Evolutionary conservation across 2,797 vertebrate genomes (phyloP).

Genomic region (Pangasius mekongensis): DNA sequence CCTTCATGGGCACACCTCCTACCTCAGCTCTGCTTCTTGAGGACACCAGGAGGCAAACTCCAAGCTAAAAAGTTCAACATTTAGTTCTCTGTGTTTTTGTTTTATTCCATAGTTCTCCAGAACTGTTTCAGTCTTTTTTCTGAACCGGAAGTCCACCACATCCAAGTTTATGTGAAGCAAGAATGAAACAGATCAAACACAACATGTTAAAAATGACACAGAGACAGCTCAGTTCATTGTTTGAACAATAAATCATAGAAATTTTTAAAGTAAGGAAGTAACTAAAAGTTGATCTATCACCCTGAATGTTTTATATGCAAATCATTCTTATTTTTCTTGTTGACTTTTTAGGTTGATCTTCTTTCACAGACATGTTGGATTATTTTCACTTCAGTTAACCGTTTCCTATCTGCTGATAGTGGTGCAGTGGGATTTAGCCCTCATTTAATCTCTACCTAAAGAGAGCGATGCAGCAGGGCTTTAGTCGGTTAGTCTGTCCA

Average conservation of each 20-base stretch:
- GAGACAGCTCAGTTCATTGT: no score
- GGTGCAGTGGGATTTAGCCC: not conserved
- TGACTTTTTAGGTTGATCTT: not conserved
- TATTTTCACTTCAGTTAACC: not conserved
- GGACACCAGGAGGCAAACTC: not conserved
- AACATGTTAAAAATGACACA: not conserved
- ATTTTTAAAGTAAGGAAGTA: not conserved
- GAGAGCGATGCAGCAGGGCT: not conserved
- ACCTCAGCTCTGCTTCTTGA: not conserved
- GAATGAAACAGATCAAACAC: not conserved
- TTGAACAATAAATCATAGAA: not conserved
- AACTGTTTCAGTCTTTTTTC: not conserved
- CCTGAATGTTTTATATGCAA: no score
- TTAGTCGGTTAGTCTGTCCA: not conserved
- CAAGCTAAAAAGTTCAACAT: not conserved
- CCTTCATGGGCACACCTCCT: constrained; percentile 45
- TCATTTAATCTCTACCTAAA: not conserved
- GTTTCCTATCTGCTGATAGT: not conserved
- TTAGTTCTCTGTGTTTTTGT: not conserved
- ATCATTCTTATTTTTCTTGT: not conserved
- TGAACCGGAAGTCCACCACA: not conserved
- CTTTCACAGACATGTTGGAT: not conserved
- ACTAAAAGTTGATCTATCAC: not conserved
- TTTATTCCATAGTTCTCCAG: not conserved
- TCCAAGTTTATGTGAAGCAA: not conserved